Conservation (phyloP, 2,113 vertebrate species). For the Brachirus orientalis region DNA sequence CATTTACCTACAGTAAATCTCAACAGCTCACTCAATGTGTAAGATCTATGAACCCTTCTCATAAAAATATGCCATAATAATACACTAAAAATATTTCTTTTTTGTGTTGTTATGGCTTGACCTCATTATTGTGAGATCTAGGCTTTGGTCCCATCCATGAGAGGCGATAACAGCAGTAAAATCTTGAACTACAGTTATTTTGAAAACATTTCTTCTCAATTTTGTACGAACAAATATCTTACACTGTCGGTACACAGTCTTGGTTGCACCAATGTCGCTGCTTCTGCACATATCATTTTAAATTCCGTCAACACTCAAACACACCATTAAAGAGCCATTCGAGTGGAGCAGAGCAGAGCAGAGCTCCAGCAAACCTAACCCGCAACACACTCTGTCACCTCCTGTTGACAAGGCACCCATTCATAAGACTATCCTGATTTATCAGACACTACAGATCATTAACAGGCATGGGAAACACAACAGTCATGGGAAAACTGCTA, state of each 20-base stretch:
- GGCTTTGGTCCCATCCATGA: too few species aligned
- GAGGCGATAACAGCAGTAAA: background rate
- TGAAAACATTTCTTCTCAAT: background rate
- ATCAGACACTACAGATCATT: constrained; percentile 46
- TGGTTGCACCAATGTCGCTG: constrained; percentile 15
- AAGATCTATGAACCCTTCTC: too few species aligned
- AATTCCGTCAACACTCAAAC: constrained; percentile 39
- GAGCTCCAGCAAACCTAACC: constrained; percentile 31
- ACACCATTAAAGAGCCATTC: constrained; percentile 44
- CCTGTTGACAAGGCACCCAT: constrained; percentile 42
- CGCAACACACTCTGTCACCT: constrained; percentile 58
- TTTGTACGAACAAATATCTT: background rate
- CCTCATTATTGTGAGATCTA: background rate
- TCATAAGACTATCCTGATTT: constrained; percentile 49
- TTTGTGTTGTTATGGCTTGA: background rate
- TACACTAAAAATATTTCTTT: background rate
- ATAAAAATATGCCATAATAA: too few species aligned
- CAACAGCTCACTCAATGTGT: too few species aligned
- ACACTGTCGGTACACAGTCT: background rate
- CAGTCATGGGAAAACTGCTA: constrained; percentile 28
- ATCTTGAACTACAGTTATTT: constrained; percentile 4
- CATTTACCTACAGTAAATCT: too few species aligned
- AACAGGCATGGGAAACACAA: constrained; percentile 51
- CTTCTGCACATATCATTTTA: constrained; percentile 33
- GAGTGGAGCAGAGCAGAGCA: constrained; percentile 18